A percentile compares a stretch with the other conserved stretches of the same genome.
phyloP scores from a whole-genome alignment of 2,797 vertebrate genomes.

The Lacerta viridis region DNA sequence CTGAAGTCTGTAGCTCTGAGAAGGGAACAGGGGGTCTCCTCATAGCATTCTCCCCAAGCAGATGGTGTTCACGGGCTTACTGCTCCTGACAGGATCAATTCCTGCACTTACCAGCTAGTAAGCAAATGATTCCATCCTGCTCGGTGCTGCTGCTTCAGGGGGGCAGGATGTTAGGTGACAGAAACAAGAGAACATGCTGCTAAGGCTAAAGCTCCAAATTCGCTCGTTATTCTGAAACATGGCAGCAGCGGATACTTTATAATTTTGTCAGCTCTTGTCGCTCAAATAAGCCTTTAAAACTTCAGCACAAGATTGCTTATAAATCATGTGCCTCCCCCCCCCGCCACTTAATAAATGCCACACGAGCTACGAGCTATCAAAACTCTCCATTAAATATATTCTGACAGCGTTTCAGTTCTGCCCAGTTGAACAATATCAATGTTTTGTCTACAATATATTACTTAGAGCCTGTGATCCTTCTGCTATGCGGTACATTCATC shows the following conservation, averaged over 20 bases:
- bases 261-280: conserved; percentile 35
- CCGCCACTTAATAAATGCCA: conserved; percentile 51
- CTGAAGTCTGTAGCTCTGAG: no score
- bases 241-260: background rate
- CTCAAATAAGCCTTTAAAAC: conserved; percentile 44
- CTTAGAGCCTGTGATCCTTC: conserved; percentile 58
- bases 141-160: no score
- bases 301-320: conserved; percentile 51
- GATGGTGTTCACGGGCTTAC: no score
- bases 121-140: no score
- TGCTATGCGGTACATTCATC: conserved; percentile 53
- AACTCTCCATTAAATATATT: conserved; percentile 64
- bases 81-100: no score
- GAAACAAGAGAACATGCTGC: rapidly evolving
- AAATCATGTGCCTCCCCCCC: conserved; percentile 35
- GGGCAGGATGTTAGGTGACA: no score
- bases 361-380: conserved; percentile 63
- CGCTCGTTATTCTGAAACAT: conserved; percentile 19
- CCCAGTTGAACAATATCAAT: conserved; percentile 56
- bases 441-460: conserved; percentile 52
- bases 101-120: no score
- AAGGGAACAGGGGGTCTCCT: no score
- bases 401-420: conserved; percentile 45
- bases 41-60: no score
- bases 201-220: conserved; percentile 34